Percentiles rank a stretch among this genome's conserved stretches.
Evolutionary conservation across 2,797 vertebrate genomes (phyloP).

Genomic region (Sebastes alutus): DNA sequence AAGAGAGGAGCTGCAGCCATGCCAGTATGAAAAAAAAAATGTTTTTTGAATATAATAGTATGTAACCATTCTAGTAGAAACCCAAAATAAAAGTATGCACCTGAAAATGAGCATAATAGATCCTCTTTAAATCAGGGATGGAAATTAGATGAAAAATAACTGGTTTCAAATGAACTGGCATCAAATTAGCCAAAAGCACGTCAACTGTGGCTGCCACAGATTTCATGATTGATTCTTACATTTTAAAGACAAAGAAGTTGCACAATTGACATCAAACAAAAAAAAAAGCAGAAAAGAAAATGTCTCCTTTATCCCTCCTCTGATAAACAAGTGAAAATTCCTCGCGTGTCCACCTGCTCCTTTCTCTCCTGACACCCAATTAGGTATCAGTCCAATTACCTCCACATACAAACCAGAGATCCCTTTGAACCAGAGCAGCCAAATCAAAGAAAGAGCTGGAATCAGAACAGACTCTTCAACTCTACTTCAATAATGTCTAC

Average conservation of each 20-base stretch:
- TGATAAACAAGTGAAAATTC: constrained; percentile 34
- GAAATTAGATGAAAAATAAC: background rate
- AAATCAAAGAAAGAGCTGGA: constrained; percentile 55
- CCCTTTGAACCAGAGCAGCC: constrained; percentile 34
- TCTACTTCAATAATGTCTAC: constrained; percentile 37
- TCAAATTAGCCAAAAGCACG: background rate
- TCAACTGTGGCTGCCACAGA: background rate
- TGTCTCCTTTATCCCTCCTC: background rate
- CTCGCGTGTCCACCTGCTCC: constrained; percentile 29
- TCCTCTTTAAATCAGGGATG: background rate
- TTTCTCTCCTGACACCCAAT: constrained; percentile 49
- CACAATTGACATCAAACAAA: background rate
- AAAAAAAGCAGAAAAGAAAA: background rate
- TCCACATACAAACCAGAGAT: constrained; percentile 49
- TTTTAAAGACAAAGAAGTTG: background rate
- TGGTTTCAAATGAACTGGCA: background rate
- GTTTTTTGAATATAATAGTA: too few relatives aligned
- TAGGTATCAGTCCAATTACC: constrained; percentile 50
- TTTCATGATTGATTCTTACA: background rate
- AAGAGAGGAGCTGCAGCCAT: too few relatives aligned
- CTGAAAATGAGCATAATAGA: too few relatives aligned
- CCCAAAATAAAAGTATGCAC: too few relatives aligned
- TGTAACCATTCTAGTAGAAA: too few relatives aligned
- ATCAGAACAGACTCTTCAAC: constrained; percentile 33
- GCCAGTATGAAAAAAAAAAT: too few relatives aligned